Percentiles rank a stretch among this genome's conserved stretches.
Conservation (phyloP, 1,140 invertebrate species). For the Drosophila varians region DNA sequence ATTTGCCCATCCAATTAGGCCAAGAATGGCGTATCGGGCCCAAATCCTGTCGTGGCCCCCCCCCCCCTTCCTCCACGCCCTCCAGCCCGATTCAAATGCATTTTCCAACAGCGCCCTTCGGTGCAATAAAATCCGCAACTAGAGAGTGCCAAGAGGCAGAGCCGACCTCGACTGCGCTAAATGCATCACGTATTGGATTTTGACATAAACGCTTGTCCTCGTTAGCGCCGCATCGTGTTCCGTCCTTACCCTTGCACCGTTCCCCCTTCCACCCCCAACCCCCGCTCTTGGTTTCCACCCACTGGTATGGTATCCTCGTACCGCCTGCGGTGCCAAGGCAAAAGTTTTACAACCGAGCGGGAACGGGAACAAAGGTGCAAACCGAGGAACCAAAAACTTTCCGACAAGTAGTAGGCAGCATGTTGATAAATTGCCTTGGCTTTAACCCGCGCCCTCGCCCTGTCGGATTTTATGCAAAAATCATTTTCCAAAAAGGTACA, state of each 20-base stretch:
- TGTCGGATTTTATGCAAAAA: constrained; percentile 77
- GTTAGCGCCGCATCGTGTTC: constrained; percentile 78
- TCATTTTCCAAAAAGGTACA: constrained; percentile 31
- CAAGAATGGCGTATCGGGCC: constrained; percentile 73
- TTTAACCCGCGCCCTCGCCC: constrained; percentile 34
- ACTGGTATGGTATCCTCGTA: constrained; percentile 26
- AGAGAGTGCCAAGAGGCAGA: constrained; percentile 21
- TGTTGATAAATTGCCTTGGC: constrained; percentile 74
- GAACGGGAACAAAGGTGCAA: constrained; percentile 30
- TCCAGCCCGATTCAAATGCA: constrained; percentile 42
- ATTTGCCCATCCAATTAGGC: constrained; percentile 73
- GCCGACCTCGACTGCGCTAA: constrained; percentile 51
- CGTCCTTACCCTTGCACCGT: constrained; percentile 7
- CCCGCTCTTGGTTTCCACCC: not conserved
- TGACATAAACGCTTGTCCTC: constrained; percentile 82
- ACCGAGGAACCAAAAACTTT: constrained; percentile 55
- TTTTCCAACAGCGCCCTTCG: constrained; percentile 53
- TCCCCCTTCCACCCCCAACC: not conserved
- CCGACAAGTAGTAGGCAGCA: constrained; percentile 72
- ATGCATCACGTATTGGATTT: constrained; percentile 82
- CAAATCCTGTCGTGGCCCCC: constrained; percentile 54
- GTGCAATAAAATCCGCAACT: constrained; percentile 37
- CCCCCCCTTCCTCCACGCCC: not conserved
- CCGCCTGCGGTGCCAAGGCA: constrained; percentile 61
- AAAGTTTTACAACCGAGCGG: constrained; percentile 59